These are phyloP conservation scores for Frieseomelitta varia DNA, from an alignment of 1,140 invertebrate species.

Conservation along the genomic window DNA sequence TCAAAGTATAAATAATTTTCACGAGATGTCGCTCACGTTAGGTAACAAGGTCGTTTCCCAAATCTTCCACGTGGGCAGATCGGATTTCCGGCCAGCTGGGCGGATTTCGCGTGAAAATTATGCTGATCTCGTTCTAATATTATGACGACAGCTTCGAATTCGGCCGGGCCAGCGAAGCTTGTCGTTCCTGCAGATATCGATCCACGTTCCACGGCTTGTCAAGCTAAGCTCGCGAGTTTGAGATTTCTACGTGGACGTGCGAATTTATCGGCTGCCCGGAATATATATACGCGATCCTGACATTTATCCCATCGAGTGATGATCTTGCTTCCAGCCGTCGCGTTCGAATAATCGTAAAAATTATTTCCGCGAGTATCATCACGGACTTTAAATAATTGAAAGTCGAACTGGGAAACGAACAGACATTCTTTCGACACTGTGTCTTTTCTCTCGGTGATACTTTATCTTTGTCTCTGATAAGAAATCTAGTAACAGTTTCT, in stretches of 20 bases:
- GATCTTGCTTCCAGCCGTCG: constrained; percentile 5
- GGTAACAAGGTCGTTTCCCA: background rate
- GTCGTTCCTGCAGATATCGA: constrained; percentile 64
- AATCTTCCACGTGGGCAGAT: background rate
- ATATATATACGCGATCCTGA: constrained; percentile 52
- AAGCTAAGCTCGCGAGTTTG: constrained; percentile 50
- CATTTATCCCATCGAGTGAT: constrained; percentile 31
- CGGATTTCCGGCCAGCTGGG: background rate
- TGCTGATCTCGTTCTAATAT: constrained; percentile 50
- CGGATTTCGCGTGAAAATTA: constrained; percentile 22
- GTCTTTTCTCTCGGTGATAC: no score
- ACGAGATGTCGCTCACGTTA: background rate
- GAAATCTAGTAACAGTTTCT: no score
- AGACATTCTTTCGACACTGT: no score
- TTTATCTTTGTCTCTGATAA: no score
- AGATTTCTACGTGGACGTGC: constrained; percentile 55
- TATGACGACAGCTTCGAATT: constrained; percentile 52
- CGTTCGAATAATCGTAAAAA: constrained; percentile 26
- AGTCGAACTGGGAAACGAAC: background rate
- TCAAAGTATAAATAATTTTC: background rate
- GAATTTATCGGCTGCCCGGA: constrained; percentile 52
- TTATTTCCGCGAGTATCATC: background rate
- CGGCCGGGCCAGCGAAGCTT: constrained; percentile 56
- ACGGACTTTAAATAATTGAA: background rate
- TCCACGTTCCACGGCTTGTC: constrained; percentile 59